phyloP scores from a whole-genome alignment of 2,113 vertebrate species.

The Phyllostomus hastatus region DNA sequence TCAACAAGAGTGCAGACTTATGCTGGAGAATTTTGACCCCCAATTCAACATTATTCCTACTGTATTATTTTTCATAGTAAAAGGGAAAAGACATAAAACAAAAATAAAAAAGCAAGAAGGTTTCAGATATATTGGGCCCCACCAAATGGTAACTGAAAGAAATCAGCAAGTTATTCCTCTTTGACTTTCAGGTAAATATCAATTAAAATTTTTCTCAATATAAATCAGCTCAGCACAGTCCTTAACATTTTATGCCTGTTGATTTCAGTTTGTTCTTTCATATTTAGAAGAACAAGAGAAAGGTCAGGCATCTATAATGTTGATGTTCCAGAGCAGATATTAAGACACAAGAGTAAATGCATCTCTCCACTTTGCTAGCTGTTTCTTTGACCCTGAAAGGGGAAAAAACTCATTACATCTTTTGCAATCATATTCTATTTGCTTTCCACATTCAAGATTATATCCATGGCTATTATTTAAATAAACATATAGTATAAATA shows the following conservation, averaged over 20 bases:
- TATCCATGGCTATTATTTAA: constrained; percentile 22
- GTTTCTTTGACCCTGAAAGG: constrained; percentile 37
- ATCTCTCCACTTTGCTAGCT: neutral
- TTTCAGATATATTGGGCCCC: neutral
- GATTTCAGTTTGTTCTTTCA: constrained; percentile 1
- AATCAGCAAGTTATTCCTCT: neutral
- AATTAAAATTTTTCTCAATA: constrained; percentile 9
- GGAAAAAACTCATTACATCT: constrained; percentile 15
- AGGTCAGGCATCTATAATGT: constrained; percentile 1
- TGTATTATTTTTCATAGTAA: neutral
- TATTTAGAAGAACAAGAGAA: constrained; percentile 41
- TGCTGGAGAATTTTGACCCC: neutral
- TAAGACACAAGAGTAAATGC: constrained; percentile 2
- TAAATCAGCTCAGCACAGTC: neutral
- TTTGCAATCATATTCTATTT: constrained; percentile 35
- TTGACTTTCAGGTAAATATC: constrained; percentile 16
- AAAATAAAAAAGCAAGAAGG: constrained; percentile 39
- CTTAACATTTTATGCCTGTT: constrained; percentile 30
- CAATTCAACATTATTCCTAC: neutral
- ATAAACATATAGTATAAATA: constrained; percentile 52
- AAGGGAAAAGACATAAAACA: neutral
- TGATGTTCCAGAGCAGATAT: constrained; percentile 20
- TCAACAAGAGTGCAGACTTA: neutral
- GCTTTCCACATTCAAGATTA: constrained; percentile 45
- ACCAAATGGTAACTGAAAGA: neutral